Evolutionary conservation across 1,140 invertebrate species (phyloP).

Genomic region (Procambarus virginalis): DNA sequence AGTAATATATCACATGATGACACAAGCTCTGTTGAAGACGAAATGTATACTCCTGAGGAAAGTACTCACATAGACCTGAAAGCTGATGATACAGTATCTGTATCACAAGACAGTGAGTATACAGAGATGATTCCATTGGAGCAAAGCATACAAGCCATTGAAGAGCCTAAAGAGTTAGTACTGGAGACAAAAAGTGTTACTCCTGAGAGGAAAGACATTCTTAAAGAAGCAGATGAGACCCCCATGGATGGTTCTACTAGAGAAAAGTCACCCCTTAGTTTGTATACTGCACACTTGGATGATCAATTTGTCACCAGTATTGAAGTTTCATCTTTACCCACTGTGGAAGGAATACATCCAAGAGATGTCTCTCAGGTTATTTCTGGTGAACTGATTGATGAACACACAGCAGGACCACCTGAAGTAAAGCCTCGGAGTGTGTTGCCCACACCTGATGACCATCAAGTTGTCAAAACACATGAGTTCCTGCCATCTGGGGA

Average conservation of each 20-base stretch:
- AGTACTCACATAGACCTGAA: neutral
- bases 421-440: conserved; percentile 19
- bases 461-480: neutral
- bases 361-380: conserved; percentile 29
- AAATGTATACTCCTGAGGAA: conserved; percentile 22
- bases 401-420: conserved; percentile 56
- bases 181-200: neutral
- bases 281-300: conserved; percentile 12
- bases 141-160: neutral
- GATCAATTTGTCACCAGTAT: conserved; percentile 18
- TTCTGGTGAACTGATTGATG: conserved; percentile 50
- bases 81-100: neutral
- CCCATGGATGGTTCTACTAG: neutral
- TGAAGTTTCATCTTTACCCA: conserved; percentile 11
- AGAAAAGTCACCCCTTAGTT: conserved; percentile 1
- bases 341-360: conserved; percentile 2
- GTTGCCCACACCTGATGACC: neutral
- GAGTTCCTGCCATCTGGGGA: neutral
- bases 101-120: neutral
- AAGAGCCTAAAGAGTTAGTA: neutral
- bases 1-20: conserved; percentile 4
- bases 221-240: conserved; percentile 23
- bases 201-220: conserved; percentile 29
- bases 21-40: conserved; percentile 19
- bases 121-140: neutral